These are phyloP conservation scores for Laterallus jamaicensis DNA, from an alignment of 2,113 vertebrate genomes.

Conservation along the genomic window DNA sequence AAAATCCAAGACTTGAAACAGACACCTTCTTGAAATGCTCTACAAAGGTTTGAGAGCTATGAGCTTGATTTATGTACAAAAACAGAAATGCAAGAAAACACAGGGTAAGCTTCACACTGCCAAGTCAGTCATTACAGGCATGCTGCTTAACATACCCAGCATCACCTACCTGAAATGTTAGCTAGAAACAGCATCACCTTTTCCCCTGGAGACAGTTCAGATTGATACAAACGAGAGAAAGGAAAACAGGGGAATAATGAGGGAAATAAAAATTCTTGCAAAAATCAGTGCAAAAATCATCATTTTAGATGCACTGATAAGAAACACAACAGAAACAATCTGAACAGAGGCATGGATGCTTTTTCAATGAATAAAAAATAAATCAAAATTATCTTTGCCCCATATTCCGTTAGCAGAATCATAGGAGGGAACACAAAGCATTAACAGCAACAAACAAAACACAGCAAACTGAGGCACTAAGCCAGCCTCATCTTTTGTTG, in stretches of 20 bases:
- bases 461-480: neutral
- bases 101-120: neutral
- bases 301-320: neutral
- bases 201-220: neutral
- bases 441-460: neutral
- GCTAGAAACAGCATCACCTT: neutral
- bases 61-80: conserved; percentile 14
- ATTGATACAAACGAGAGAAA: neutral
- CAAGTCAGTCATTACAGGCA: neutral
- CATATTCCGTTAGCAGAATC: neutral
- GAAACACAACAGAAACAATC: neutral
- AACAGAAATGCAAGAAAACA: conserved; percentile 28
- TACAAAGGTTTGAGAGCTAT: neutral
- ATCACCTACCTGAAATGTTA: neutral
- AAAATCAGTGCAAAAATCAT: neutral
- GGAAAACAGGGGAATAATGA: neutral
- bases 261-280: neutral
- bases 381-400: neutral
- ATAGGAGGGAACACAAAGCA: neutral
- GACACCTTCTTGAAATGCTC: neutral
- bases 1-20: neutral
- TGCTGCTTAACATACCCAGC: neutral
- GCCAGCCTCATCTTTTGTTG: neutral
- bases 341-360: neutral
- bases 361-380: neutral